Base-by-base conservation (phyloP, 92 coral and sea anemone species). In the Epizoanthus rinbou region DNA sequence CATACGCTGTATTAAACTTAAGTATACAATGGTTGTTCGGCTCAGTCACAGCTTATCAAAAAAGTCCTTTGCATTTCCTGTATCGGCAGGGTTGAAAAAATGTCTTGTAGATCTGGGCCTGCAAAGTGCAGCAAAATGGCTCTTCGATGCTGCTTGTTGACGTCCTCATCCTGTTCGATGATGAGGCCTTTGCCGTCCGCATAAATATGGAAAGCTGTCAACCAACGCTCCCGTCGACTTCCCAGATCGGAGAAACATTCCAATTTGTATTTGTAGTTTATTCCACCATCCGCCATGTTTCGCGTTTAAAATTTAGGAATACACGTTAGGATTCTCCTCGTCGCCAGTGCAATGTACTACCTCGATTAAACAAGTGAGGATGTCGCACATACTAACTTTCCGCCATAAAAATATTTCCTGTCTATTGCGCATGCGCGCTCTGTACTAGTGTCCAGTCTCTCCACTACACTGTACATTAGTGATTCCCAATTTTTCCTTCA, bases 121-220 rank as follows among this genome's bases (percentile, higher is more conserved):
- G 91, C 91, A 18, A 83, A 47, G 70, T 87, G 85, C 1, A 83
- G 81, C 14, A 87, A 47, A 58, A 83, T 23, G 24, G 91, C 87
- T 18, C 84, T 60, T 39, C 91, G 81, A 43, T 84, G 69, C 53
- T 83, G 87, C 23, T 76, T 87, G 65, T 87, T 83, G 16, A 47
- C 81, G 3, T 69, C 69, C 8, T 13, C 3, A 15, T 73, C 60
- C 21, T 52, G 54, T 9, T 75, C 57, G 3, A 83, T 62, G 24
- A 87, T 83, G 39, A 83, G 24, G 8, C 85, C 91, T 59, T 87
- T 83, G 16, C 81, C 80, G 45, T 87, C 81, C 2, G 87, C 85
- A 21, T 23, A 87, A n/a, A 87, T 59, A 4, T 87, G 84, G 81
- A 87, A 75, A 13, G 81, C 71, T 5, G 54, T 64, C 58, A 76